Percentiles rank a stretch among this genome's conserved stretches.
Evolutionary conservation across 2,113 vertebrate genomes (phyloP).

Genomic region (Passer domesticus): DNA sequence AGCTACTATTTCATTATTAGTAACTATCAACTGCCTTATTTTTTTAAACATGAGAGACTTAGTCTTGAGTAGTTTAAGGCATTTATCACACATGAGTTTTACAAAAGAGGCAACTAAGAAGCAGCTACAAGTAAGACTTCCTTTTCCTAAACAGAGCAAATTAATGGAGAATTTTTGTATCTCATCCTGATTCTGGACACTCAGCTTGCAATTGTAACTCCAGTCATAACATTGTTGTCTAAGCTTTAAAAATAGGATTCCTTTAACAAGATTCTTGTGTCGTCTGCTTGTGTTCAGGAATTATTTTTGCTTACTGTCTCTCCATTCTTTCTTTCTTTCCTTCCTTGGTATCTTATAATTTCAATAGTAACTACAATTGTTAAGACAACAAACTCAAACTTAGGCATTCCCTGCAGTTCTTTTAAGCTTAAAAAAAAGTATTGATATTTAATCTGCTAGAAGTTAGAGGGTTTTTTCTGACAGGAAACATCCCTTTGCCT

Average conservation of each 20-base stretch:
- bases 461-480: not conserved
- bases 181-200: not conserved
- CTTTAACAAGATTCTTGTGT: not conserved
- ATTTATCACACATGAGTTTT: not conserved
- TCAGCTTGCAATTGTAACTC: not conserved
- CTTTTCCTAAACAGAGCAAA: not conserved
- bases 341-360: not conserved
- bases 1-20: not conserved
- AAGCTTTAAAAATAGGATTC: not conserved
- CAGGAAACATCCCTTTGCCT: not conserved
- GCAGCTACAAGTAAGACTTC: not conserved
- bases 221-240: not conserved
- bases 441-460: not conserved
- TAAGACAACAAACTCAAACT: not conserved
- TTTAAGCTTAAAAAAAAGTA: not conserved
- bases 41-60: not conserved
- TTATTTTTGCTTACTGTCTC: conserved; percentile 2
- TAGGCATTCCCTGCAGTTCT: not conserved
- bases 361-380: not conserved
- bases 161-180: not conserved
- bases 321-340: not conserved
- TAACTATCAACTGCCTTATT: not conserved
- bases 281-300: not conserved
- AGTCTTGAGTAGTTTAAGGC: not conserved
- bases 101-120: not conserved